A percentile compares a stretch with the other conserved stretches of the same genome.
Conservation (phyloP, 1,140 invertebrate species). For the Calliphora vicina region DNA sequence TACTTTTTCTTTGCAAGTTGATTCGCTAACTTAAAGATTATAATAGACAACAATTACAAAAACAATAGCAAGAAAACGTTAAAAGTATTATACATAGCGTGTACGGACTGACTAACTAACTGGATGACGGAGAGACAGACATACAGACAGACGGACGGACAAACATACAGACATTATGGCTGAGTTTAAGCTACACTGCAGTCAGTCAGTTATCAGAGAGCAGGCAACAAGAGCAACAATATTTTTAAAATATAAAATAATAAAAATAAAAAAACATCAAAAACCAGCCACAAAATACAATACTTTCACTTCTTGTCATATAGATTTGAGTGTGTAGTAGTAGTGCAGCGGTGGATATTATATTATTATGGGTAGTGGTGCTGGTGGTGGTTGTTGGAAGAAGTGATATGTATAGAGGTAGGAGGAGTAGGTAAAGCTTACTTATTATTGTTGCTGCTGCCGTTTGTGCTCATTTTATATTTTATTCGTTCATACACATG, state of each 20-base stretch:
- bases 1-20: not conserved
- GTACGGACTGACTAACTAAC: not conserved
- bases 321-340: not conserved
- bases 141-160: not conserved
- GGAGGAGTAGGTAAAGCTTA: not conserved
- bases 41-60: not conserved
- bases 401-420: not conserved
- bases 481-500: not conserved
- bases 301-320: slow-evolving; percentile 8
- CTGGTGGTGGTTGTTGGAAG: not conserved
- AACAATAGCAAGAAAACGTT: not conserved
- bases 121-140: not conserved
- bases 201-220: not conserved
- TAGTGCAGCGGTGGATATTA: not conserved
- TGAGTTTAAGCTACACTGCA: not conserved
- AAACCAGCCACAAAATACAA: slow-evolving; percentile 7
- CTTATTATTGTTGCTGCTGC: not conserved
- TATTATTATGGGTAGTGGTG: too few relatives aligned
- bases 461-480: not conserved
- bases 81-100: not conserved
- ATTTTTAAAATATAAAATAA: not conserved
- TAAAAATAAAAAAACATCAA: not conserved
- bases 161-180: not conserved
- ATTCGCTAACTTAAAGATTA: slow-evolving; percentile 1
- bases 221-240: not conserved